Base-by-base conservation (phyloP, 2,888 invertebrate genomes). In the Callimorpha dominula region DNA sequence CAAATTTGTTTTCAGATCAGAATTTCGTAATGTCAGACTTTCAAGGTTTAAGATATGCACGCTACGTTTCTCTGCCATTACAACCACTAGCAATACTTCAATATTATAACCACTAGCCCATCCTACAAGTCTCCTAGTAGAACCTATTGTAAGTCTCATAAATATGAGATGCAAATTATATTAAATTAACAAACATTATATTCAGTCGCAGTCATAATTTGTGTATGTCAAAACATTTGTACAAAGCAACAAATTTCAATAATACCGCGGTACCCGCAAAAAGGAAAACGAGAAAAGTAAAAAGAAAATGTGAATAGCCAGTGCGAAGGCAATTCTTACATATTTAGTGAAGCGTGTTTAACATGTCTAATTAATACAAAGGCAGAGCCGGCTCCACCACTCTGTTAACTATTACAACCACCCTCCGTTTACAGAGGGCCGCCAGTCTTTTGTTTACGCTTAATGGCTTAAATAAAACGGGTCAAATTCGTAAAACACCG, bases 401-500 rank as follows among this genome's bases (percentile, higher is more conserved):
- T 91, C 90, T 91, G 91, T 92, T 93, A 92, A 93, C 93, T 93
- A 94, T 93, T 91, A 93, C 91, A 91, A 88, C 91, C 91, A 86
- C 91, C 90, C 92, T 91, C 88, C 90, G 91, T 89, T 92, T 91
- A 92, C 93, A 85, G 89, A 89, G 90, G 89, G 88, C 90, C 87
- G 89, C 90, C 89, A 92, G 90, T 93, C 94, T 94, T 94, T 95
- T 95, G 94, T 94, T 93, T 93, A 93, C 93, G 93, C 91, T 91
- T 94, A 95, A 95, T 94, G 94, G 93, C 93, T 94, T 93, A 94
- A 94, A 94, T 93, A 94, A 94, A 95, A 95, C 92, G 93, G 94
- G 92, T 91, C 93, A 92, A 94, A 94, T 94, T 93, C 92, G 91
- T 90, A 92, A 92, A 93, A 92, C 92, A 92, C 85, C 85, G 81